These are phyloP conservation scores for Halcyon leucocephala DNA, from an alignment of 2,797 vertebrate species.

Conservation along the genomic window DNA sequence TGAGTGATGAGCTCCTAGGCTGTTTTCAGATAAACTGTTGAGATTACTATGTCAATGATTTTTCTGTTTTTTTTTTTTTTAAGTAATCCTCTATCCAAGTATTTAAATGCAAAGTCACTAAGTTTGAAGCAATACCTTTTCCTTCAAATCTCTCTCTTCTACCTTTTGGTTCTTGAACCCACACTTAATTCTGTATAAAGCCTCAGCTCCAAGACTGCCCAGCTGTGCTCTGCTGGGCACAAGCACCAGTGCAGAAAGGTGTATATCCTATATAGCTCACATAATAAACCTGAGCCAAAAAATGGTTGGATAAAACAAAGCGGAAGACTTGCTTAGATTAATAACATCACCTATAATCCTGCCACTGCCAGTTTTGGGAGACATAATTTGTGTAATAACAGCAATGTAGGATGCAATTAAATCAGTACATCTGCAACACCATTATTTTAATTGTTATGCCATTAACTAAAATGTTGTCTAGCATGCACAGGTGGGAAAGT, in stretches of 20 bases:
- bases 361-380: background rate
- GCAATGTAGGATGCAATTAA: constrained; percentile 14
- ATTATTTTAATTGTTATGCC: constrained; percentile 29
- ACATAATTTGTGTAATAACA: constrained; percentile 10
- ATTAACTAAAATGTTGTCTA: constrained; percentile 32
- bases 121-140: background rate
- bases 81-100: background rate
- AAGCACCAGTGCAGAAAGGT: background rate
- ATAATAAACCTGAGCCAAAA: background rate
- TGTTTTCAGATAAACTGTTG: background rate
- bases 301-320: background rate
- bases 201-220: background rate
- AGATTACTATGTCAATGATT: background rate
- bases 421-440: background rate
- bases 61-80: background rate
- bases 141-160: background rate
- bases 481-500: background rate
- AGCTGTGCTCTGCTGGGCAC: background rate
- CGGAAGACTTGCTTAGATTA: background rate
- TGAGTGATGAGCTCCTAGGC: background rate
- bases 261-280: accelerated
- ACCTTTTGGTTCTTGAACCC: background rate
- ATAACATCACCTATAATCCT: background rate
- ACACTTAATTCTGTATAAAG: background rate
- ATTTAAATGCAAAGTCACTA: background rate